Conservation (phyloP, 2,888 invertebrate genomes). For the Zygothrica quintamaculata region DNA sequence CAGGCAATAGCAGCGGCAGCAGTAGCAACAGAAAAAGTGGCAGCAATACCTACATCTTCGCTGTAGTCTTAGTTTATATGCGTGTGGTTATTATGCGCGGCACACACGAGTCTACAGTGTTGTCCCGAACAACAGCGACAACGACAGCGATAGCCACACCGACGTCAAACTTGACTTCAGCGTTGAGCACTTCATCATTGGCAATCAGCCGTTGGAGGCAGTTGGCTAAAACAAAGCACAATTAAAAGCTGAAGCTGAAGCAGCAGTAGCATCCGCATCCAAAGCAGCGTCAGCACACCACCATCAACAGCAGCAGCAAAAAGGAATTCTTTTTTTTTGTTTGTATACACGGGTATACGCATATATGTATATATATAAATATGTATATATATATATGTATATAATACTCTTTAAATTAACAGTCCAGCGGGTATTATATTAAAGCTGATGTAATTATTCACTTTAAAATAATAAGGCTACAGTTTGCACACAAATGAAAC, state of each 20-base stretch:
- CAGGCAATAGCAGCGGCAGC: slow-evolving; percentile 20
- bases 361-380: neutral
- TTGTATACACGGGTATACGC: neutral
- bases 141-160: slow-evolving; percentile 1
- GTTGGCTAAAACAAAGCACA: slow-evolving; percentile 74
- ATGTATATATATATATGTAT: neutral
- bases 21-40: slow-evolving; percentile 15
- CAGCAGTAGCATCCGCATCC: slow-evolving; percentile 15
- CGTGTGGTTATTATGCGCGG: slow-evolving; percentile 73
- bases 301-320: slow-evolving; percentile 13
- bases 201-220: slow-evolving; percentile 56
- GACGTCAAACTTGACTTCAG: slow-evolving; percentile 26
- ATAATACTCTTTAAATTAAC: neutral
- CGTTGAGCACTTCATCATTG: slow-evolving; percentile 74
- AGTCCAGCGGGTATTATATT: neutral
- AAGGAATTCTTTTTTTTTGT: slow-evolving; percentile 8
- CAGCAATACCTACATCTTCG: slow-evolving; percentile 36
- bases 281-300: slow-evolving; percentile 14
- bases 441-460: no score
- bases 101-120: slow-evolving; percentile 57
- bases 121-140: slow-evolving; percentile 45
- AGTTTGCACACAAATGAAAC: no score
- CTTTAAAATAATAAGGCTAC: no score
- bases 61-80: slow-evolving; percentile 41
- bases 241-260: slow-evolving; percentile 34